Evolutionary conservation across 2,888 invertebrate species (phyloP).

Genomic region (Dermolepida albohirtum): DNA sequence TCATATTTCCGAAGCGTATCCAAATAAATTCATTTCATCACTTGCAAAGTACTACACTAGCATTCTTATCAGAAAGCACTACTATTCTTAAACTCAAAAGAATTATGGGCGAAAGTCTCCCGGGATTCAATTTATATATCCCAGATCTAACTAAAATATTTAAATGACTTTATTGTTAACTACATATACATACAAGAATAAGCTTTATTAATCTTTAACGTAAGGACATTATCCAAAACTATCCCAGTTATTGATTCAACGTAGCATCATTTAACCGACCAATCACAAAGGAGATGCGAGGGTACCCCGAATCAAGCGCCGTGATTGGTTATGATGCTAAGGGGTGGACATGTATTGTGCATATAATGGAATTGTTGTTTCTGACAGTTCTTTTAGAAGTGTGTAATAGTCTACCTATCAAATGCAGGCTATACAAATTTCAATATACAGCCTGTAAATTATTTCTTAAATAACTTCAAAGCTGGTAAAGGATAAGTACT

Average conservation of each 20-base stretch:
- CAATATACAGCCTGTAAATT: no score
- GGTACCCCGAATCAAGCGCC: slow-evolving; percentile 12
- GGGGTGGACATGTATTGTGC: slow-evolving; percentile 17
- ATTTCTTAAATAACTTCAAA: no score
- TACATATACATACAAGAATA: not conserved
- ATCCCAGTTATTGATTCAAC: slow-evolving; percentile 34
- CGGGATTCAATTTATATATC: slow-evolving; percentile 54
- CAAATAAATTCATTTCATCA: slow-evolving; percentile 26
- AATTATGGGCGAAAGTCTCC: slow-evolving; percentile 45
- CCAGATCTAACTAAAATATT: slow-evolving; percentile 6
- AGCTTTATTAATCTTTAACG: slow-evolving; percentile 7
- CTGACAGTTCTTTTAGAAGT: slow-evolving; percentile 55
- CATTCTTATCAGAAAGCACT: slow-evolving; percentile 11
- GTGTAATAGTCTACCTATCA: slow-evolving; percentile 52
- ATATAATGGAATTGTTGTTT: slow-evolving; percentile 48
- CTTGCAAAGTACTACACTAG: slow-evolving; percentile 9
- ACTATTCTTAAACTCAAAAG: slow-evolving; percentile 1
- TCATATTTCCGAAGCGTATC: slow-evolving; percentile 47
- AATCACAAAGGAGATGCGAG: slow-evolving; percentile 42
- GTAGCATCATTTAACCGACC: slow-evolving; percentile 42
- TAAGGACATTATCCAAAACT: slow-evolving; percentile 19
- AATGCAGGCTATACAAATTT: slow-evolving; percentile 52
- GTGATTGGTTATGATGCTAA: slow-evolving; percentile 34
- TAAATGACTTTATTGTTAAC: not conserved
- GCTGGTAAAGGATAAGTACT: no score